These are phyloP conservation scores for Heliconius sara DNA, from an alignment of 2,888 invertebrate genomes.

Conservation along the genomic window DNA sequence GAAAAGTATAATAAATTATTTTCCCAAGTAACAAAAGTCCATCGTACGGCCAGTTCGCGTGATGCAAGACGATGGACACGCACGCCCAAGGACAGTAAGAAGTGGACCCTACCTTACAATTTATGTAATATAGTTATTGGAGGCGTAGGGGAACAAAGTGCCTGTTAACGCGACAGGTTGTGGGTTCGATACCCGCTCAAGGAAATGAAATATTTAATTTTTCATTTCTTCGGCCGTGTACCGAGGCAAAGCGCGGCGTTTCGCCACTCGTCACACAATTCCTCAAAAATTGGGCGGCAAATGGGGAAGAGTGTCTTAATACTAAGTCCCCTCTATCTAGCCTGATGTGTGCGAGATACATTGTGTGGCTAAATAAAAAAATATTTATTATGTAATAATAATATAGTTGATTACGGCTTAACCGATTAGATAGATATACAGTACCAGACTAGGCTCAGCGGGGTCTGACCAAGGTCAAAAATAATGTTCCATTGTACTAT, in stretches of 20 bases:
- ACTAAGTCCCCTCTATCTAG: too few species aligned
- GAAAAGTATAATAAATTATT: constrained; percentile 45
- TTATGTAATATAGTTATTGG: constrained; percentile 5
- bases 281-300: too few species aligned
- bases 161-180: too few species aligned
- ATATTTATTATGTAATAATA: neutral
- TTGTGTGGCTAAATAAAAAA: too few species aligned
- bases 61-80: constrained; percentile 51
- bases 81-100: constrained; percentile 41
- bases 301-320: too few species aligned
- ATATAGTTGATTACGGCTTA: constrained; percentile 33
- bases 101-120: constrained; percentile 18
- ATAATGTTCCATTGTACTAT: constrained; percentile 59
- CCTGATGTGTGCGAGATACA: too few species aligned
- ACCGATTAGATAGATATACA: constrained; percentile 17
- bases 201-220: too few species aligned
- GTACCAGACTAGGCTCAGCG: constrained; percentile 53
- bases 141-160: fast-evolving
- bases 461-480: constrained; percentile 53
- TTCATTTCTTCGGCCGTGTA: too few species aligned
- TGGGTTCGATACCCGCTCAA: too few species aligned
- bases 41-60: constrained; percentile 52
- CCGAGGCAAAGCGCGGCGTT: too few species aligned
- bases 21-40: constrained; percentile 44
- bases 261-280: too few species aligned